Evolutionary conservation across 92 coral and sea anemone genomes (phyloP).

Genomic region (Palythoa grandiflora): DNA sequence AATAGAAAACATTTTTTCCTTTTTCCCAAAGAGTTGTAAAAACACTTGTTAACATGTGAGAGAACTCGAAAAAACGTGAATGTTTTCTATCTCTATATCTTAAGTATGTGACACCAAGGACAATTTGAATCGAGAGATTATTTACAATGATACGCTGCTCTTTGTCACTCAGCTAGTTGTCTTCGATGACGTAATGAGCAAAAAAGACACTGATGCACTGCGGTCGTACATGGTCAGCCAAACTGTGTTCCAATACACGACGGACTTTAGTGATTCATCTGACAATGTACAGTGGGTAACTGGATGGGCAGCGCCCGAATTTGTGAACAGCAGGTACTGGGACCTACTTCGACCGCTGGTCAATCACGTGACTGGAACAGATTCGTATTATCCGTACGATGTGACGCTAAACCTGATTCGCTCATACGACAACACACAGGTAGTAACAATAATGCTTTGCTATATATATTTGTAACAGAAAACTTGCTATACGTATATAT

Average conservation of each 20-base stretch:
- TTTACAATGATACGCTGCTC: background rate
- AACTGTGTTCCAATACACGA: constrained; percentile 20
- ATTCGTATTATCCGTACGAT: constrained; percentile 45
- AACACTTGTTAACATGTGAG: too few relatives aligned
- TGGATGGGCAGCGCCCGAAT: constrained; percentile 18
- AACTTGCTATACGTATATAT: background rate
- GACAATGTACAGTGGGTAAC: constrained; percentile 47
- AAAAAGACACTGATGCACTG: constrained; percentile 28
- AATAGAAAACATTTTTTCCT: too few relatives aligned
- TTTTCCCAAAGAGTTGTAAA: too few relatives aligned
- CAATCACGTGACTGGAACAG: constrained; percentile 25
- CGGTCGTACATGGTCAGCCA: constrained; percentile 8
- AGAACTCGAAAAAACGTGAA: too few relatives aligned
- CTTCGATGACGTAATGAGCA: constrained; percentile 44
- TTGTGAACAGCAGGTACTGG: constrained; percentile 39
- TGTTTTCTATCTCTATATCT: background rate
- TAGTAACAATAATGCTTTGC: too few relatives aligned
- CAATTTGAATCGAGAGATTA: background rate
- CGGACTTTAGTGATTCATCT: background rate
- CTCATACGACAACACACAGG: constrained; percentile 28
- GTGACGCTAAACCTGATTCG: constrained; percentile 40
- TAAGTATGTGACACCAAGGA: background rate
- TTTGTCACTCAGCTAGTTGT: constrained; percentile 26
- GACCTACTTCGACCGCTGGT: constrained; percentile 3
- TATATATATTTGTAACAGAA: background rate